Evolutionary conservation across 2,888 invertebrate genomes (phyloP).

Genomic region (Acrocyrtus sp.): DNA sequence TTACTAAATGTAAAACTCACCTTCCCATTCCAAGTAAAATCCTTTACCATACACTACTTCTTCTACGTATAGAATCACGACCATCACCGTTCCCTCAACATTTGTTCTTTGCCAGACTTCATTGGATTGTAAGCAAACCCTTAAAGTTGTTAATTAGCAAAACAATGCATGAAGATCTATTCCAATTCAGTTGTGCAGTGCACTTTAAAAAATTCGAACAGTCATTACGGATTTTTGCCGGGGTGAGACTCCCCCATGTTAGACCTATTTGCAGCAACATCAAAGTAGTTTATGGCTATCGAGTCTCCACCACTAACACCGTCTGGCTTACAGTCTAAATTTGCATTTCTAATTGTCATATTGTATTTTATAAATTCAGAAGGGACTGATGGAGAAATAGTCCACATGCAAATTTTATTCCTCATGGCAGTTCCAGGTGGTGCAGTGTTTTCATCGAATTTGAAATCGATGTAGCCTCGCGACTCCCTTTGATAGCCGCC

Average conservation of each 20-base stretch:
- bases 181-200: neutral
- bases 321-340: constrained; percentile 13
- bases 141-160: neutral
- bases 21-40: constrained; percentile 30
- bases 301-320: no score
- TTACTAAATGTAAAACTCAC: no score
- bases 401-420: constrained; percentile 48
- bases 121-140: constrained; percentile 8
- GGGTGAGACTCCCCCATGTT: neutral
- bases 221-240: constrained; percentile 15
- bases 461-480: constrained; percentile 38
- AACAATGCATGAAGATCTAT: neutral
- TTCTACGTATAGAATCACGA: constrained; percentile 24
- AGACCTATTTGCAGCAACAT: neutral
- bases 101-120: constrained; percentile 4
- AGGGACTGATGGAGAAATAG: constrained; percentile 35
- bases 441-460: constrained; percentile 31
- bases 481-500: constrained; percentile 40
- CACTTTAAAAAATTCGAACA: no score
- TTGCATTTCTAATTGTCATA: constrained; percentile 37
- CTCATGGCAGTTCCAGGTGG: constrained; percentile 16
- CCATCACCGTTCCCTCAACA: constrained; percentile 7
- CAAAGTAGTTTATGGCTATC: constrained; percentile 27
- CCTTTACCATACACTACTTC: constrained; percentile 12
- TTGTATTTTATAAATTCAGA: constrained; percentile 5